Evolutionary conservation across 2,888 invertebrate species (phyloP).

Genomic region (Cephonodes hylas): DNA sequence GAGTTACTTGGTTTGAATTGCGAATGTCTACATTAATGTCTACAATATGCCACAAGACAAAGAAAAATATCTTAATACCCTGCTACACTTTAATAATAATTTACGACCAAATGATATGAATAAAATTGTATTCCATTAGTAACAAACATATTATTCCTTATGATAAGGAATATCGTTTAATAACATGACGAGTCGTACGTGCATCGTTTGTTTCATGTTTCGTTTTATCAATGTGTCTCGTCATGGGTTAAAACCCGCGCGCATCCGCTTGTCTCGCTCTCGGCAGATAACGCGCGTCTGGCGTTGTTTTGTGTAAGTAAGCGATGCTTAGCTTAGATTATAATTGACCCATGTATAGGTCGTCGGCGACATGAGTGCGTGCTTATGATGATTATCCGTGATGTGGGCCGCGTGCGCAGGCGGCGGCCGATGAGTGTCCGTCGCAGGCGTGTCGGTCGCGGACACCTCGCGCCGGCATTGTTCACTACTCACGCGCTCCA

Average conservation of each 20-base stretch:
- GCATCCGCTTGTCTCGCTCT: slow-evolving; percentile 32
- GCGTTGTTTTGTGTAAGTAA: slow-evolving; percentile 14
- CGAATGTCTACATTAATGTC: not conserved
- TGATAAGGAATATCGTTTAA: slow-evolving; percentile 34
- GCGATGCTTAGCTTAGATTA: slow-evolving; percentile 23
- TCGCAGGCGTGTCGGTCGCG: slow-evolving; percentile 31
- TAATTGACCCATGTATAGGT: slow-evolving; percentile 7
- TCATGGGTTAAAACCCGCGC: slow-evolving; percentile 29
- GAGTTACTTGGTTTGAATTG: not conserved
- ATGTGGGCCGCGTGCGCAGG: slow-evolving; percentile 36
- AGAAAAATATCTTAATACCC: not conserved
- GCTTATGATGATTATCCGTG: slow-evolving; percentile 7
- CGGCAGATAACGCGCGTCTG: not conserved
- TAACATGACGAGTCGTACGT: slow-evolving; percentile 54
- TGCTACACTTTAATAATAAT: not conserved
- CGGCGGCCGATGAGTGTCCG: slow-evolving; percentile 26
- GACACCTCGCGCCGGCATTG: slow-evolving; percentile 45
- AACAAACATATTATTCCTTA: slow-evolving; percentile 10
- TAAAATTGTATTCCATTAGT: not conserved
- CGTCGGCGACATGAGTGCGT: not conserved
- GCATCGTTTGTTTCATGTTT: slow-evolving; percentile 42
- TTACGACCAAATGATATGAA: not conserved
- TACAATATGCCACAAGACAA: not conserved
- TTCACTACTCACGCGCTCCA: slow-evolving; percentile 65
- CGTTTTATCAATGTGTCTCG: slow-evolving; percentile 42